phyloP scores from a whole-genome alignment of 2,888 invertebrate genomes.

The Nomada goodeniana region DNA sequence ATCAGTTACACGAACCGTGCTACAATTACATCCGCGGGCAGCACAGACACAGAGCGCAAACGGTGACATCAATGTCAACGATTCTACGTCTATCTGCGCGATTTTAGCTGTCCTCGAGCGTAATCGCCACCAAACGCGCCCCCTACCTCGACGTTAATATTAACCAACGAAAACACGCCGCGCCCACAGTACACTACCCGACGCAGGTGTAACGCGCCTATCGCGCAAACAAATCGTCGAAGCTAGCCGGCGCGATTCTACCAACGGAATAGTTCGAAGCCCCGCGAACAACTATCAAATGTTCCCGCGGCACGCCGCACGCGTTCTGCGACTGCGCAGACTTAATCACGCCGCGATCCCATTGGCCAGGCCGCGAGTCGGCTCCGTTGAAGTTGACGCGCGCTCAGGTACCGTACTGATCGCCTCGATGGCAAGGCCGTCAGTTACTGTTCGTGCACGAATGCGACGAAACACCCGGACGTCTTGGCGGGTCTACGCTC shows the following conservation, averaged over 20 bases:
- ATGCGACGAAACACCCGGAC: slow-evolving; percentile 68
- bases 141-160: too few species aligned
- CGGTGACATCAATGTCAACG: too few species aligned
- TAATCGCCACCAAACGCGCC: too few species aligned
- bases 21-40: too few species aligned
- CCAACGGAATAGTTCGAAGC: neutral
- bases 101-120: too few species aligned
- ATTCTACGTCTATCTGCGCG: too few species aligned
- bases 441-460: slow-evolving; percentile 71
- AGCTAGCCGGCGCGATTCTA: too few species aligned
- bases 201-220: neutral
- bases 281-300: neutral
- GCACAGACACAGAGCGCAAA: too few species aligned
- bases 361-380: slow-evolving; percentile 47
- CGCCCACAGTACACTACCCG: too few species aligned
- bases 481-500: slow-evolving; percentile 70
- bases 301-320: slow-evolving; percentile 10
- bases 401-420: slow-evolving; percentile 65
- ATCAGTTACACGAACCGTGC: too few species aligned
- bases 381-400: slow-evolving; percentile 44
- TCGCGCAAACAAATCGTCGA: too few species aligned
- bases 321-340: neutral
- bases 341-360: neutral
- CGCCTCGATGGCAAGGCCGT: slow-evolving; percentile 63
- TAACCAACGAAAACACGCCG: too few species aligned